Evolutionary conservation across 1,140 invertebrate species (phyloP).

Genomic region (Thaumetopoea pityocampa): DNA sequence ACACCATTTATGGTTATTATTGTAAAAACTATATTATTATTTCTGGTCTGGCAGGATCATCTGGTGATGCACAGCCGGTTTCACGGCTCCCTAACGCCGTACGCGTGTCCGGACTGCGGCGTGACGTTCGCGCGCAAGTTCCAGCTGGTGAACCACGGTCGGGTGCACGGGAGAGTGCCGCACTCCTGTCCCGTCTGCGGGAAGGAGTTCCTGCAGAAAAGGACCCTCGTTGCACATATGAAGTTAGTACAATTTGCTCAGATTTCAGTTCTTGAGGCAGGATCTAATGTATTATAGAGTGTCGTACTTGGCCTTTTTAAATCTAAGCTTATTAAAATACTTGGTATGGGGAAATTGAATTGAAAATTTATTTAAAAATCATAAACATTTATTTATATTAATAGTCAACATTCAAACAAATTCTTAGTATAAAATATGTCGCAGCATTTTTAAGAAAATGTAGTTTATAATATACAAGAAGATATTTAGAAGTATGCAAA

Average conservation of each 20-base stretch:
- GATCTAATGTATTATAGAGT: too few species aligned
- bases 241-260: constrained; percentile 67
- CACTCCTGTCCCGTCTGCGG: constrained; percentile 87
- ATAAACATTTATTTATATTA: too few species aligned
- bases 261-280: too few species aligned
- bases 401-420: too few species aligned
- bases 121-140: constrained; percentile 89
- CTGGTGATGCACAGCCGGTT: constrained; percentile 86
- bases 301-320: too few species aligned
- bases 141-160: constrained; percentile 88
- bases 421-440: too few species aligned
- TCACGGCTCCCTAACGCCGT: constrained; percentile 88
- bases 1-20: neutral
- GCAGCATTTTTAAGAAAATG: too few species aligned
- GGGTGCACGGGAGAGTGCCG: constrained; percentile 87
- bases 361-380: too few species aligned
- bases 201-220: constrained; percentile 89
- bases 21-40: neutral
- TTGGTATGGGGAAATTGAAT: too few species aligned
- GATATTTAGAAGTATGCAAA: too few species aligned
- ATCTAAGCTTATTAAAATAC: too few species aligned
- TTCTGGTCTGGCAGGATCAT: constrained; percentile 44
- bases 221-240: constrained; percentile 86
- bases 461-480: too few species aligned
- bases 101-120: constrained; percentile 89